These are phyloP conservation scores for Choristoneura rosaceana DNA, from an alignment of 2,888 invertebrate species.

Conservation along the genomic window DNA sequence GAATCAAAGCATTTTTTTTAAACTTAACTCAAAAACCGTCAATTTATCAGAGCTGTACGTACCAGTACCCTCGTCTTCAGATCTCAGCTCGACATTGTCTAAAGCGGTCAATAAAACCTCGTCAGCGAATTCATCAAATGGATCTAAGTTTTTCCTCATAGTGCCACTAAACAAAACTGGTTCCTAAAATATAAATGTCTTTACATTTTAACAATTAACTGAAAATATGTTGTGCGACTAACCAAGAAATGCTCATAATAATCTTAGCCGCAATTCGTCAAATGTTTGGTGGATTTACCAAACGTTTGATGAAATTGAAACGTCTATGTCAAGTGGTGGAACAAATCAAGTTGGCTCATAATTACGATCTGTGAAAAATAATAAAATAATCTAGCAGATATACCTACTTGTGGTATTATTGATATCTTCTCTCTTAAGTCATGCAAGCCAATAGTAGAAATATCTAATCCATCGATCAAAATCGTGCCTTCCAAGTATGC, in stretches of 20 bases:
- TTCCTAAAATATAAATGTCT: conserved; percentile 83
- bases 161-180: conserved; percentile 94
- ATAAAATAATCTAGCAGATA: background rate
- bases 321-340: background rate
- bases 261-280: too few relatives aligned
- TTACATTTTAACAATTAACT: background rate
- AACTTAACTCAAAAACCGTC: too few relatives aligned
- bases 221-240: too few relatives aligned
- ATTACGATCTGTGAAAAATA: background rate
- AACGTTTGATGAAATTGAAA: background rate
- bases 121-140: conserved; percentile 90
- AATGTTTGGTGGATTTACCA: background rate
- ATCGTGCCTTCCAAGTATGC: conserved; percentile 88
- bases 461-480: conserved; percentile 88
- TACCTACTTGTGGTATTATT: conserved; percentile 87
- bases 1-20: too few relatives aligned
- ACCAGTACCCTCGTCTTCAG: conserved; percentile 59
- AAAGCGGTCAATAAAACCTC: conserved; percentile 91
- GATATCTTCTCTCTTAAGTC: conserved; percentile 86
- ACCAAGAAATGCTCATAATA: too few relatives aligned
- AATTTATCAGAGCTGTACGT: conserved; percentile 33
- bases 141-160: conserved; percentile 92
- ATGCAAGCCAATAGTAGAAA: conserved; percentile 84
- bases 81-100: conserved; percentile 86
- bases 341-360: background rate